Evolutionary conservation across 2,797 vertebrate species (phyloP), one percentile per base, ranked within the genome.

Genomic region (Eupleurogrammus muticus): DNA sequence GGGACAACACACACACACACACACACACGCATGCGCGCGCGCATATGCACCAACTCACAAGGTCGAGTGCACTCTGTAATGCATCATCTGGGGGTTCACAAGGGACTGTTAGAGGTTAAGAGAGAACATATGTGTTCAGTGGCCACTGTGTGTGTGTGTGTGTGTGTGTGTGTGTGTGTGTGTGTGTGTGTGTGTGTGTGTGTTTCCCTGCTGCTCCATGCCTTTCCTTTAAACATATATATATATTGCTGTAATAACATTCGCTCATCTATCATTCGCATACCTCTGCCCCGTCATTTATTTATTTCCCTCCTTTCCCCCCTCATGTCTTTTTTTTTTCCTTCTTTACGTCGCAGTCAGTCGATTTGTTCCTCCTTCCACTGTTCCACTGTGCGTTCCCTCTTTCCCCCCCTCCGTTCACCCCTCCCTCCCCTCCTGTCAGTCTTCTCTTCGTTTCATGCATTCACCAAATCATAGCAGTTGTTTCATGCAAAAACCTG

Each of bases 71-170:
- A 84, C 77, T 80, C 65, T 77, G 58, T 67, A 63, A 83, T 87
- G 76, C 75, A 81, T 86, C 79, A 79, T 66, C 54, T 46, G 17
- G 63, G 51, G 63, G 70, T 79, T 89, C 74, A 82, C 76, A 58
- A 35, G 77, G 70, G 78, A 77, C 70, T 72, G 63, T 66, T 62
- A 48, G 56, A 85, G 68, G 80, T 77, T 62, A 81, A 76, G 54
- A 79, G 58, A 58, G 79, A 81, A 74, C 75, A 79, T 70, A 62
- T 85, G 73, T 66, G 46, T 14, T 32, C 10, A 4, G 56, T 19
- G 50, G 50, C 60, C 42, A 69, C 55, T 44, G 60, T 44, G 6
- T 54, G 17, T 28, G 60, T 44, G 47, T 51, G 49, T 68, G 53
- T 32, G 24, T 74, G 52, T 21, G 58, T 46, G 11, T 55, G n/a